Evolutionary conservation across 2,113 vertebrate species (phyloP).

Genomic region (Pandion haliaetus): DNA sequence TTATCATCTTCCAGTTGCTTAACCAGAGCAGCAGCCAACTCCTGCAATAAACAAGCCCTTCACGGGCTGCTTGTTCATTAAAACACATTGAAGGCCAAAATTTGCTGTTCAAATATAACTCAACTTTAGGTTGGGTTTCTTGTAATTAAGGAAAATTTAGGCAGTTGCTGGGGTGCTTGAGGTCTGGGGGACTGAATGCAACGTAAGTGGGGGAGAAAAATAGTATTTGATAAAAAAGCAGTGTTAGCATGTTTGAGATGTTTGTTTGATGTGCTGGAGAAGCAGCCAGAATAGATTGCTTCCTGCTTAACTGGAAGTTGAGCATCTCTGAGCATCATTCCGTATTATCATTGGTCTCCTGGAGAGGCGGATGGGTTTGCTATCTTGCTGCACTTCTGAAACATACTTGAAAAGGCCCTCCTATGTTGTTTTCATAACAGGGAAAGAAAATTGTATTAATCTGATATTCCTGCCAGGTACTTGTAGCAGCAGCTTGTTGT

Average conservation of each 20-base stretch:
- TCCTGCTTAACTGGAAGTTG: background rate
- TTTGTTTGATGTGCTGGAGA: background rate
- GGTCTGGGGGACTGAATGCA: background rate
- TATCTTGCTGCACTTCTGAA: background rate
- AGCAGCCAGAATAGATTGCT: background rate
- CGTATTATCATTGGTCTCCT: background rate
- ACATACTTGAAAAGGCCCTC: background rate
- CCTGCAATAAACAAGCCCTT: background rate
- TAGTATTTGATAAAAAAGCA: background rate
- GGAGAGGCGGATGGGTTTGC: background rate
- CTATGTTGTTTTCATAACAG: rapidly evolving
- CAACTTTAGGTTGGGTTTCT: background rate
- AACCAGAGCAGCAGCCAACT: background rate
- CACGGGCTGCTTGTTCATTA: background rate
- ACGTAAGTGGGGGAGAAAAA: background rate
- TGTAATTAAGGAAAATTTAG: background rate
- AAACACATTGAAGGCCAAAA: background rate
- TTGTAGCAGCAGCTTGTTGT: background rate
- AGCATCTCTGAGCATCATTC: background rate
- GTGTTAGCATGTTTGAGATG: background rate
- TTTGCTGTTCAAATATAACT: background rate
- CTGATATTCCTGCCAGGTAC: background rate
- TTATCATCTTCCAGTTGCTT: background rate
- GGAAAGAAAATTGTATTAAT: background rate
- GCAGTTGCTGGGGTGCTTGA: background rate